A percentile compares a stretch with the other conserved stretches of the same genome.
Evolutionary conservation across 2,888 invertebrate genomes (phyloP).

Genomic region (Ischnura elegans): DNA sequence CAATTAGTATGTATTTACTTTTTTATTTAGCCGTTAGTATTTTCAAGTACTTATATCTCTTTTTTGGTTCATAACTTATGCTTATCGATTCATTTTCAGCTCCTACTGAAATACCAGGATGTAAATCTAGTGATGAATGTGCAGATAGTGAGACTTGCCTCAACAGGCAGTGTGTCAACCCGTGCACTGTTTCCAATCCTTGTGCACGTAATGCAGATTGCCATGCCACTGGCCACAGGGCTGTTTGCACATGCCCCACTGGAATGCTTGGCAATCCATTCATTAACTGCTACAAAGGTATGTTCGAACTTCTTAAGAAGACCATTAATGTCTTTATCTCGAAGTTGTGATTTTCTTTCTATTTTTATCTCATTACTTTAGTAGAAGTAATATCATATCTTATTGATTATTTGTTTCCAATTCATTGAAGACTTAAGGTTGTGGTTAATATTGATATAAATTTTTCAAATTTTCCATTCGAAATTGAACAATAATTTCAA

Average conservation of each 20-base stretch:
- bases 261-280: constrained; percentile 91
- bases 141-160: constrained; percentile 85
- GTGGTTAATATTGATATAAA: no score
- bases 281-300: constrained; percentile 84
- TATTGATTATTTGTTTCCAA: no score
- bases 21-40: not conserved
- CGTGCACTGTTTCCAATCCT: constrained; percentile 84
- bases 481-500: no score
- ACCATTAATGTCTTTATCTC: no score
- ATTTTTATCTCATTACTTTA: no score
- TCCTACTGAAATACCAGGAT: constrained; percentile 81
- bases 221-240: constrained; percentile 86
- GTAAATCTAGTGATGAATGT: constrained; percentile 87
- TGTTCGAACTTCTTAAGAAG: constrained; percentile 71
- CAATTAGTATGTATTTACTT: no score
- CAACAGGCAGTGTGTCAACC: constrained; percentile 87
- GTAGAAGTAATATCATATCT: no score
- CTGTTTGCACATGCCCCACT: constrained; percentile 87
- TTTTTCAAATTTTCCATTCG: no score
- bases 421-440: no score
- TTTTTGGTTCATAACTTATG: not conserved
- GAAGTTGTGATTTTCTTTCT: no score
- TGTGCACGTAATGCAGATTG: constrained; percentile 91
- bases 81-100: constrained; percentile 73
- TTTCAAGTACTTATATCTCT: not conserved